phyloP scores from a whole-genome alignment of 2,113 vertebrate genomes.

The Myiagra hebetior region DNA sequence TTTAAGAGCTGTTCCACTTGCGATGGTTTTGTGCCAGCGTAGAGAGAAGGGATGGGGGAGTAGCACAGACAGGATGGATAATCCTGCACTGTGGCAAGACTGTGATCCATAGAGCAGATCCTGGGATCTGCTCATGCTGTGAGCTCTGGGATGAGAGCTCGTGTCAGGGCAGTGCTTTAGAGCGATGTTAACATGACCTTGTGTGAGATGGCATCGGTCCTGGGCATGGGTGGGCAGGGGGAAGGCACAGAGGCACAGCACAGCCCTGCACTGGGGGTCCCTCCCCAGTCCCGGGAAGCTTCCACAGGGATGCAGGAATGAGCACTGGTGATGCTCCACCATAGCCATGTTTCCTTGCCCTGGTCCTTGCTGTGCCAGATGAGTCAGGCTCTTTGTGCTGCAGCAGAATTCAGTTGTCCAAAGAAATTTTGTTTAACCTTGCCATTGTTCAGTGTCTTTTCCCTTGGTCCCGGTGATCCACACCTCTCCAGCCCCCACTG shows the following conservation, averaged over 20 bases:
- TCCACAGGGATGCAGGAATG: rapidly evolving
- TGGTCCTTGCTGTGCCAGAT: rapidly evolving
- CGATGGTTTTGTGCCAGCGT: not conserved
- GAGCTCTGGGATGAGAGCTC: not conserved
- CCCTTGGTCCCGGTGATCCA: not conserved
- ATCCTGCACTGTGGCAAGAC: not conserved
- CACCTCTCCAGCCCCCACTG: not conserved
- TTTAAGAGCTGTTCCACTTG: not conserved
- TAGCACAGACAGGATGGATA: not conserved
- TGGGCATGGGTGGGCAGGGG: not conserved
- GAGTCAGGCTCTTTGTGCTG: not conserved
- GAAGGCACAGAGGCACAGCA: not conserved
- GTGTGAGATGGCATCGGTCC: rapidly evolving
- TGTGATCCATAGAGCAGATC: not conserved
- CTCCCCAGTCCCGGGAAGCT: not conserved
- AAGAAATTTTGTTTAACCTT: not conserved
- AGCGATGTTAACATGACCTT: rapidly evolving
- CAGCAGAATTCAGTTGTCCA: not conserved
- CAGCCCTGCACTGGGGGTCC: not conserved
- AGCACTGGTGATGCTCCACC: not conserved
- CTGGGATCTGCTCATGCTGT: not conserved
- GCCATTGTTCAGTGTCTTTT: rapidly evolving
- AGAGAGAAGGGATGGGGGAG: not conserved
- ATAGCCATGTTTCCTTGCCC: rapidly evolving
- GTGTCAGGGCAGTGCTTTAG: not conserved